Evolutionary conservation across 2,797 vertebrate genomes (phyloP).

Genomic region (Esox masquinongy): DNA sequence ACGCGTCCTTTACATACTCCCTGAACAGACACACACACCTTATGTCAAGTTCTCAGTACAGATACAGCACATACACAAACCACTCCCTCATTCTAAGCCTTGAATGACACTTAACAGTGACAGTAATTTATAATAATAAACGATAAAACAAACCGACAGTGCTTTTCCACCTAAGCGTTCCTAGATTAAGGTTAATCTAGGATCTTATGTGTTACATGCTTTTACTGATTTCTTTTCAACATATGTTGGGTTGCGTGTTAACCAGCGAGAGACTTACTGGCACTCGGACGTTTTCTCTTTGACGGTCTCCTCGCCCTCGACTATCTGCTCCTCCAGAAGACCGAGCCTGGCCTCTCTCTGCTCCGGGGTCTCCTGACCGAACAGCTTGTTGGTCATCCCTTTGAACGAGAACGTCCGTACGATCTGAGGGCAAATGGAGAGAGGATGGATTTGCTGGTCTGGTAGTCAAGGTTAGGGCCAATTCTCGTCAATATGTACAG

Average conservation of each 20-base stretch:
- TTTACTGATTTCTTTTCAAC: background rate
- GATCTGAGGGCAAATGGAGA: conserved; percentile 70
- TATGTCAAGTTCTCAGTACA: background rate
- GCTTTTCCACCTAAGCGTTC: no score
- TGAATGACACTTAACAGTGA: background rate
- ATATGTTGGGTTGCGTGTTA: background rate
- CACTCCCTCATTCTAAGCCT: background rate
- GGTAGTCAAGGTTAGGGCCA: background rate
- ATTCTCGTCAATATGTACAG: background rate
- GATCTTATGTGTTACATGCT: background rate
- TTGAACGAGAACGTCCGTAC: conserved; percentile 93
- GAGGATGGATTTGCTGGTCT: background rate
- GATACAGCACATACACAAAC: background rate
- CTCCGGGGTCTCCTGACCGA: conserved; percentile 94
- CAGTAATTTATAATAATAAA: background rate
- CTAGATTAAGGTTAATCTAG: no score
- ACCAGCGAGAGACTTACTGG: conserved; percentile 76
- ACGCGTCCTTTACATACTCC: conserved; percentile 88
- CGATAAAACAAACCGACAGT: no score
- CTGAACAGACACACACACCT: conserved; percentile 61
- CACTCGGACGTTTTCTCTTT: conserved; percentile 86
- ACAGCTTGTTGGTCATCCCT: conserved; percentile 96
- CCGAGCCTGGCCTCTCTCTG: conserved; percentile 90
- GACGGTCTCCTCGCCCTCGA: conserved; percentile 86
- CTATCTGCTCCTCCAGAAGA: conserved; percentile 89